Evolutionary conservation across 2,797 vertebrate species (phyloP), one percentile per base, ranked within the genome.

Genomic region (Anguilla anguilla): DNA sequence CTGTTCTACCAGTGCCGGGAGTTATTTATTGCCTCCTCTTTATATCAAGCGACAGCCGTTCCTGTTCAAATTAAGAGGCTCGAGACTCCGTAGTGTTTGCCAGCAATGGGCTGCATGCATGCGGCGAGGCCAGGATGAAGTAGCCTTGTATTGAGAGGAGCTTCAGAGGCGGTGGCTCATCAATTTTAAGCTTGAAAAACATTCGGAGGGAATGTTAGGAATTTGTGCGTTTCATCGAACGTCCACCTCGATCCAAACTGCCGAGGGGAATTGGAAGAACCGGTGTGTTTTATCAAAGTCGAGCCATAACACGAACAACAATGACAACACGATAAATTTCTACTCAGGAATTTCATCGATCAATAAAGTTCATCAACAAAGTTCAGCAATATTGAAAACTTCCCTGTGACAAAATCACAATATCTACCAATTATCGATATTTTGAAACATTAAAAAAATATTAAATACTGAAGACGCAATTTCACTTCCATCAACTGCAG

Each of bases 11-110:
- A 31, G 83, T 22, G 85, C 46, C 35, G 67, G 49, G 43, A 11
- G 83, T 88, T 90, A 91, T 92, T 92, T 93, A 92, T 88, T 77
- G 87, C 88, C 90, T 86, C 86, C 89, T 91, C 35, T 22, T 91
- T 89, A 90, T 91, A 90, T 91, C 90, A 86, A 88, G 90, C 85
- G 83, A 51, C 59, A 43, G 77, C 22, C 89, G 43, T 83, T 91
- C 90, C 85, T 86, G 90, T 92, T 91, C 91, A 88, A 74, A 88
- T 88, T 89, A 19, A 15, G 57, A 87, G 86, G 55, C 31, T 49
- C 11, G 11, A 5, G 55, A 25, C 72, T 43, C 35, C 43, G 9
- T 53, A 19, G 13, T 9, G 6, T 83, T 84, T 35, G 35, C 35
- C 35, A 35, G 1, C 53, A 57, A 57, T 57, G 55, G 55, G 59